Conservation (phyloP, 2,113 vertebrate genomes). For the Paraplagusia blochii region DNA sequence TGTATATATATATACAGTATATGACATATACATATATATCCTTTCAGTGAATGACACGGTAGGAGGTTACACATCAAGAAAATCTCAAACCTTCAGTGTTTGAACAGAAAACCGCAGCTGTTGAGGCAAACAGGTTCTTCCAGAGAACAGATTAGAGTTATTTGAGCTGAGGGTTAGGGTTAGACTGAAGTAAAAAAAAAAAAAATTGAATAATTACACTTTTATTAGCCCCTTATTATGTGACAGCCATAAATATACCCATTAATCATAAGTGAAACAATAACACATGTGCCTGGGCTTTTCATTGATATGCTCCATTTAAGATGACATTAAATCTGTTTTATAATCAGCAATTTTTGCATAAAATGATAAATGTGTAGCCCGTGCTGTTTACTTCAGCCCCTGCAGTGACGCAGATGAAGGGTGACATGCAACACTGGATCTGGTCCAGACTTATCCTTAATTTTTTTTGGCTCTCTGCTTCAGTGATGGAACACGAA, state of each 20-base stretch:
- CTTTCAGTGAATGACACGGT: too few relatives aligned
- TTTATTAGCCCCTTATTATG: neutral
- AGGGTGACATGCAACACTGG: neutral
- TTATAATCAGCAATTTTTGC: neutral
- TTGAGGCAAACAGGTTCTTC: neutral
- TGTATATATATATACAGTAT: too few relatives aligned
- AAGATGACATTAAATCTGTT: neutral
- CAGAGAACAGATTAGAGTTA: neutral
- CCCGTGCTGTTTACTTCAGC: constrained; percentile 5
- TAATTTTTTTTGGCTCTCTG: neutral
- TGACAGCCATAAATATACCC: neutral
- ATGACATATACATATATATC: too few relatives aligned
- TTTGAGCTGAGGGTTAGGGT: neutral
- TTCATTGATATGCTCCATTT: neutral
- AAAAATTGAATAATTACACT: too few relatives aligned
- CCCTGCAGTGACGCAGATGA: neutral
- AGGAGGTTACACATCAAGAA: too few relatives aligned
- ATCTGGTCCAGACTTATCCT: neutral
- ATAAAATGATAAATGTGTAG: neutral
- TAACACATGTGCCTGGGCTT: neutral
- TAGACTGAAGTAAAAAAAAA: neutral
- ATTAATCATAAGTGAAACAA: neutral
- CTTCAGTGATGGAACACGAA: neutral
- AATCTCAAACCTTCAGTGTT: too few relatives aligned
- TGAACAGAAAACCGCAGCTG: neutral